Conservation (phyloP, 2,888 invertebrate species). For the Epicampocera succincta region DNA sequence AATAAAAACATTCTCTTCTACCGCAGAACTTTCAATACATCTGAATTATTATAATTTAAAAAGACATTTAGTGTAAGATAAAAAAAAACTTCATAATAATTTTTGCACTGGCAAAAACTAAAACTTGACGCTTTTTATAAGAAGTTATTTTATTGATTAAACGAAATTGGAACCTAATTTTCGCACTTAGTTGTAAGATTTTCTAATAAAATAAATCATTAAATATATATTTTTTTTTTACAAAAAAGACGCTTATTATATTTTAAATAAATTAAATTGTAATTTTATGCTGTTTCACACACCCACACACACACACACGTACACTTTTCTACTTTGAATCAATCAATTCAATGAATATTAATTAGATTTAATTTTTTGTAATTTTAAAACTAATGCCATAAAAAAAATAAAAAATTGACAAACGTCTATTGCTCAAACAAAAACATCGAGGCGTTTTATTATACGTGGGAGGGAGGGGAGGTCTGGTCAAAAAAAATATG, state of each 20-base stretch:
- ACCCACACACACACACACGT: constrained; percentile 58
- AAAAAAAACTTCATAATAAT: background rate
- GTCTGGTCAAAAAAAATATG: too few relatives aligned
- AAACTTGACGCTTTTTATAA: background rate
- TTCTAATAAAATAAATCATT: constrained; percentile 22
- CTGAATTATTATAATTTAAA: background rate
- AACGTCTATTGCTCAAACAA: constrained; percentile 35
- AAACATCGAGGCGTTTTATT: background rate
- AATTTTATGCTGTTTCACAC: constrained; percentile 42
- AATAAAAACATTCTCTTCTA: too few relatives aligned
- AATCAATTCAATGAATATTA: too few relatives aligned
- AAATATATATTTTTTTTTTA: constrained; percentile 38
- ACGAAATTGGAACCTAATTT: constrained; percentile 1
- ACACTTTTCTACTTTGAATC: constrained; percentile 44
- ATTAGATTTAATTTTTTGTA: constrained; percentile 28
- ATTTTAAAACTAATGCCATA: constrained; percentile 51
- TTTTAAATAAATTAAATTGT: constrained; percentile 22
- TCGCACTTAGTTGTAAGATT: constrained; percentile 7
- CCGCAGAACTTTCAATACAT: background rate
- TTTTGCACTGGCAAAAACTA: background rate
- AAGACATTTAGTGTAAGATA: constrained; percentile 30
- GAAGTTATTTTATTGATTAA: background rate
- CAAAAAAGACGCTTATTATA: constrained; percentile 65
- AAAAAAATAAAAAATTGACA: constrained; percentile 51
- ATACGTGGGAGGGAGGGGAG: too few relatives aligned